Percentiles rank a stretch among this genome's conserved stretches.
Conservation (phyloP, 64 coral and sea anemone species). For the Stichodactyla mertensii region DNA sequence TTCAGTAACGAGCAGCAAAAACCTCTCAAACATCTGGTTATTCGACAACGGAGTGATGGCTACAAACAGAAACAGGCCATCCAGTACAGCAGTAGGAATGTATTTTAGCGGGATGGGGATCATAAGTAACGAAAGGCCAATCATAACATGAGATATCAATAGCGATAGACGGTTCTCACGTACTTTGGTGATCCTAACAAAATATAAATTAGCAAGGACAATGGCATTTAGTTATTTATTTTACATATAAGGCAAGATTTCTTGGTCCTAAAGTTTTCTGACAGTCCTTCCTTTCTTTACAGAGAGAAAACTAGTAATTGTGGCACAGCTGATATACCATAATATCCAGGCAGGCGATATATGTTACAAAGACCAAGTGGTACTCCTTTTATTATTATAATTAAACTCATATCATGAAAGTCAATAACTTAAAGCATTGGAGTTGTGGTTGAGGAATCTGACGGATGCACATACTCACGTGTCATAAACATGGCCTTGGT, state of each 20-base stretch:
- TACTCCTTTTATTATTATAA: too few species aligned
- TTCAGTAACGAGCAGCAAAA: slow-evolving; percentile 68
- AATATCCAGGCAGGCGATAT: too few species aligned
- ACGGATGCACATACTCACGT: slow-evolving; percentile 38
- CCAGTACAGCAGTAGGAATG: slow-evolving; percentile 70
- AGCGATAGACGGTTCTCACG: slow-evolving; percentile 69
- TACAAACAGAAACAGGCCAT: slow-evolving; percentile 85
- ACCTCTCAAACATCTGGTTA: slow-evolving; percentile 90
- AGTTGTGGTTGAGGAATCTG: too few species aligned
- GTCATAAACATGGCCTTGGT: slow-evolving; percentile 82
- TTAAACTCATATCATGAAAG: too few species aligned
- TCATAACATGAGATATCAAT: slow-evolving; percentile 52
- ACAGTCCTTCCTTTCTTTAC: too few species aligned
- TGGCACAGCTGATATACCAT: too few species aligned
- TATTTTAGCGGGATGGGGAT: slow-evolving; percentile 53
- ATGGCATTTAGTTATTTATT: not conserved
- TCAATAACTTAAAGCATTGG: too few species aligned
- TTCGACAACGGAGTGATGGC: slow-evolving; percentile 69
- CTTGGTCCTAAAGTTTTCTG: too few species aligned
- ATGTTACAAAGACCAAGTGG: too few species aligned
- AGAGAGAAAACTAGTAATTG: too few species aligned
- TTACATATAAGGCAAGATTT: not conserved
- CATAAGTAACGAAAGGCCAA: slow-evolving; percentile 70
- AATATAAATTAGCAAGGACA: not conserved
- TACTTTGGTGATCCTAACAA: slow-evolving; percentile 72